Evolutionary conservation across 2,888 invertebrate species (phyloP).

Genomic region (Timandra comae): DNA sequence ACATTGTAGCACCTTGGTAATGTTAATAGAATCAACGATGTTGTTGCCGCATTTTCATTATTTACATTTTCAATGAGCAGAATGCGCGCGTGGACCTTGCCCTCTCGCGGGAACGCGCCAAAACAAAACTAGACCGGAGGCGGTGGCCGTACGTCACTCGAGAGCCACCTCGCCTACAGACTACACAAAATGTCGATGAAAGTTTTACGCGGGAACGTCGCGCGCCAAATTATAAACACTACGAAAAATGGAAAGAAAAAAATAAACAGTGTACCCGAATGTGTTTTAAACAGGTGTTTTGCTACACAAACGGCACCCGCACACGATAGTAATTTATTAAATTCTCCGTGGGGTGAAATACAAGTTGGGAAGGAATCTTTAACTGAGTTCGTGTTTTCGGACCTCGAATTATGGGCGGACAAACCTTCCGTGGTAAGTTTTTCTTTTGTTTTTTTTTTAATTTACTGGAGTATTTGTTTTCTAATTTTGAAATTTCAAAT

Average conservation of each 20-base stretch:
- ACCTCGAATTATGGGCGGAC: conserved; percentile 74
- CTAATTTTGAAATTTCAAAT: too few species aligned
- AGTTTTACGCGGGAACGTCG: conserved; percentile 62
- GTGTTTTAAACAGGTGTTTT: conserved; percentile 37
- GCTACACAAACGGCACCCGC: conserved; percentile 52
- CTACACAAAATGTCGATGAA: conserved; percentile 66
- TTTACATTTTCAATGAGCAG: conserved; percentile 39
- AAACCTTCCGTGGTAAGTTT: conserved; percentile 81
- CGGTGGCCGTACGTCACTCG: conserved; percentile 39
- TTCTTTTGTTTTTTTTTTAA: too few species aligned
- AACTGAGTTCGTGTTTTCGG: conserved; percentile 77
- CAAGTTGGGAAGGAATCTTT: conserved; percentile 74
- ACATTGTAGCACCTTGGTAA: too few species aligned
- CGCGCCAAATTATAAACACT: conserved; percentile 53
- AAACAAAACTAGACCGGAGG: conserved; percentile 32
- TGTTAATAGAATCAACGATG: too few species aligned
- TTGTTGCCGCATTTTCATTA: conserved; percentile 28
- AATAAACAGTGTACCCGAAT: conserved; percentile 8
- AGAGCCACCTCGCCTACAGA: conserved; percentile 42
- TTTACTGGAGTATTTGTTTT: too few species aligned
- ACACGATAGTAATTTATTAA: conserved; percentile 46
- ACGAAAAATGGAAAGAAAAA: conserved; percentile 40
- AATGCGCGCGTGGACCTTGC: conserved; percentile 58
- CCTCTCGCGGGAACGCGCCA: conserved; percentile 52
- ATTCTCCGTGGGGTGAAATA: conserved; percentile 69